Evolutionary conservation across 2,113 vertebrate species (phyloP), one percentile per base, ranked within the genome.

Genomic region (Tragulus kanchil): DNA sequence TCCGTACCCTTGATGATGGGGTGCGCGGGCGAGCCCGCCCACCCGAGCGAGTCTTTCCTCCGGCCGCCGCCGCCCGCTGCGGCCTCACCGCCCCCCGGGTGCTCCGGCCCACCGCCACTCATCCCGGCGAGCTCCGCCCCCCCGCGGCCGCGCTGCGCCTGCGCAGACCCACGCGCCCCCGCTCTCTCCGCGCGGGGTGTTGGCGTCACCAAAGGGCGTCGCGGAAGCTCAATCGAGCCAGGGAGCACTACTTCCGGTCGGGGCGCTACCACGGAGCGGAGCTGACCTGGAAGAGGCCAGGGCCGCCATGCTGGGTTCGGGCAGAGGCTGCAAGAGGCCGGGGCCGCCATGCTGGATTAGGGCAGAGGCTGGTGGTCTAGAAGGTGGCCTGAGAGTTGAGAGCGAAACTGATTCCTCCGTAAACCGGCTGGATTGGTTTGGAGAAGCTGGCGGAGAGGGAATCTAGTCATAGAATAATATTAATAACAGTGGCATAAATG

Each of bases 1-100:
- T 81, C 56, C 98, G 94, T 97, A 99, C 99, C 99, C 97, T 98
- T 99, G 25, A 98, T 97, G 91, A 99, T 97, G 85, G 98, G 98
- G n/a, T 98, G 98, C 15, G 98, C 95, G 1, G 97, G 97, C 17
- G 97, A 96, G 2, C 94, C 85, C 10, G 96, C 85, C 1, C 36
- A 56, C 6, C 95, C 97, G 75, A 91, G 56, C 2, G 88, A 89
- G 17, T 98, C 98, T 67, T 98, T 95, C 90, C 97, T 98, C 91
- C 56, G 96, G n/a, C 90, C 89, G 77, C 89, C 59, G 17, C 88
- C 83, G 4, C 8, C 31, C 26, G 6, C 5, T n/a, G 77, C 25
- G 75, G 59, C 83, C 79, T 95, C 96, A 36, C 84, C 14, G 1
- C 31, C 78, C 77, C 4, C 84, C 0, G 79, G 21, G 13, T 28